These are phyloP conservation scores for Hydrolagus colliei DNA, from an alignment of 2,797 vertebrate genomes.

Conservation along the genomic window DNA sequence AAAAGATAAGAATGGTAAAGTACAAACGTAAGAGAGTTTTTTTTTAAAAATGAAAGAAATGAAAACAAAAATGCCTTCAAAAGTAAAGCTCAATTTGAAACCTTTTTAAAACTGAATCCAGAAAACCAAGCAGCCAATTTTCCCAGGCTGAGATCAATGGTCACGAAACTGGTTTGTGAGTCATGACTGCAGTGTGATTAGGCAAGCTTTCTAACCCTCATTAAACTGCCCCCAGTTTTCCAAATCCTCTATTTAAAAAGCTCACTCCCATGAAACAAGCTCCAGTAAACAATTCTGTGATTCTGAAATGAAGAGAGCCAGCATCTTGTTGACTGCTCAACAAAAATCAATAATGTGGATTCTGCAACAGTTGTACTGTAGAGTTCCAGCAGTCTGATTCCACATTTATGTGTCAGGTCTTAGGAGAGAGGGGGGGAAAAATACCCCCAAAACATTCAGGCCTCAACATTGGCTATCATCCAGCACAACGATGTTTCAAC, in stretches of 20 bases:
- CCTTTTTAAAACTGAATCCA: background rate
- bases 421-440: constrained; percentile 68
- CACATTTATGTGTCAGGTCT: background rate
- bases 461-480: constrained; percentile 72
- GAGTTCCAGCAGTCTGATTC: constrained; percentile 93
- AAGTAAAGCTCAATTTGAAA: background rate
- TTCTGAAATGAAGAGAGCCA: constrained; percentile 24
- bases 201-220: constrained; percentile 19
- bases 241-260: constrained; percentile 24
- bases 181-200: constrained; percentile 19
- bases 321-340: constrained; percentile 53
- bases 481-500: constrained; percentile 80
- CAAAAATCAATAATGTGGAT: constrained; percentile 99
- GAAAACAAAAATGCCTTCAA: background rate
- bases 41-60: background rate
- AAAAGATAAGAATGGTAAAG: background rate
- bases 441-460: constrained; percentile 51
- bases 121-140: background rate
- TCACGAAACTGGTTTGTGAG: constrained; percentile 16
- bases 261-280: constrained; percentile 13
- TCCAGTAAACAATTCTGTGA: constrained; percentile 11
- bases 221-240: constrained; percentile 22
- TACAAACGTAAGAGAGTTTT: background rate
- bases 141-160: constrained; percentile 8
- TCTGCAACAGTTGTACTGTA: constrained; percentile 85